These are phyloP conservation scores for Paguma larvata DNA, from an alignment of 2,797 vertebrate genomes.

Conservation along the genomic window DNA sequence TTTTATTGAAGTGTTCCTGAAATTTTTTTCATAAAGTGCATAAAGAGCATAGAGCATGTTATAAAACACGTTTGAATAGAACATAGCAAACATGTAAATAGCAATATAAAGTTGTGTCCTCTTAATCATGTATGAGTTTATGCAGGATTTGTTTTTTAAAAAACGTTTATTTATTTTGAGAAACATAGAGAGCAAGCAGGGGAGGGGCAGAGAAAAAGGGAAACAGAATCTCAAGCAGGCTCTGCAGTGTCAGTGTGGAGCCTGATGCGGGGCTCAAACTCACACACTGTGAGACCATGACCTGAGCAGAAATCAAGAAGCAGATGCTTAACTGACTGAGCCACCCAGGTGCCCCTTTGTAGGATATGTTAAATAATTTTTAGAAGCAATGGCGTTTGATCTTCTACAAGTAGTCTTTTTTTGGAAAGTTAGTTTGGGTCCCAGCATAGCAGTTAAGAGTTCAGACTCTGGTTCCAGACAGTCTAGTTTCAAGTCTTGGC, in stretches of 20 bases:
- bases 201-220: no score
- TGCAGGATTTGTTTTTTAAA: not conserved
- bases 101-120: not conserved
- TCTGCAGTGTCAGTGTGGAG: no score
- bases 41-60: not conserved
- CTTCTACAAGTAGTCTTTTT: not conserved
- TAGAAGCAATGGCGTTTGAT: not conserved
- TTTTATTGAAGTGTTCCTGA: not conserved
- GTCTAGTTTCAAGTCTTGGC: not conserved
- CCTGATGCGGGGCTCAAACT: no score
- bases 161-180: no score
- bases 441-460: not conserved
- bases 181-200: no score
- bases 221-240: no score
- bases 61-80: not conserved
- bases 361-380: conserved; percentile 6
- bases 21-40: not conserved
- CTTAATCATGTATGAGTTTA: not conserved
- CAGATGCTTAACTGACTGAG: no score
- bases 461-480: not conserved
- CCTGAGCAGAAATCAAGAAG: no score
- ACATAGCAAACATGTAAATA: not conserved
- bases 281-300: no score
- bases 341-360: no score
- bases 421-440: not conserved